phyloP scores from a whole-genome alignment of 2,888 invertebrate species.

The Eupeodes latifasciatus region DNA sequence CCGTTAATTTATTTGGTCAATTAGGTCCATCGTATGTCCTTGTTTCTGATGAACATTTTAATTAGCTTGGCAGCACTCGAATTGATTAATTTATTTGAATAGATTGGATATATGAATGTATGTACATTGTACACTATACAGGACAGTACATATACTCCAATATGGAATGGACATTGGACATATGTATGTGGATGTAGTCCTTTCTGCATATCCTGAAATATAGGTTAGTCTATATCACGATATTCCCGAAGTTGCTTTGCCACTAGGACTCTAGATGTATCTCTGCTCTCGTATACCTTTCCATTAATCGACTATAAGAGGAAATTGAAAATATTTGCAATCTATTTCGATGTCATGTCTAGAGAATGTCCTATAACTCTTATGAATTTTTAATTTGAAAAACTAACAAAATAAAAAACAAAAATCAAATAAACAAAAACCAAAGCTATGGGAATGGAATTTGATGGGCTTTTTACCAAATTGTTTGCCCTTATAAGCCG shows the following conservation, averaged over 20 bases:
- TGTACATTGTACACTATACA: neutral
- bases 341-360: constrained; percentile 41
- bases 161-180: too few species aligned
- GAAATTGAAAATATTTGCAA: constrained; percentile 70
- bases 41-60: constrained; percentile 54
- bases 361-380: neutral
- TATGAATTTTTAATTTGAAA: constrained; percentile 54
- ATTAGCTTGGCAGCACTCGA: constrained; percentile 54
- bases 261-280: too few species aligned
- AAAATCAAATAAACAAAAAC: constrained; percentile 15
- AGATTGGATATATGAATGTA: constrained; percentile 5
- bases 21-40: constrained; percentile 42
- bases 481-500: constrained; percentile 27
- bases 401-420: constrained; percentile 40
- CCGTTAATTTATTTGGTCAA: constrained; percentile 67
- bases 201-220: neutral
- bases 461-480: neutral
- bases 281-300: neutral
- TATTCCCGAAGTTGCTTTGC: too few species aligned
- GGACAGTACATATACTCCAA: too few species aligned
- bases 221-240: neutral
- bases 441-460: neutral
- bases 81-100: constrained; percentile 47
- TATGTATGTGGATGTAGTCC: neutral
- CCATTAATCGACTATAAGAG: constrained; percentile 45